Conservation (phyloP, 2,888 invertebrate species). For the Argyra leucocephala region DNA sequence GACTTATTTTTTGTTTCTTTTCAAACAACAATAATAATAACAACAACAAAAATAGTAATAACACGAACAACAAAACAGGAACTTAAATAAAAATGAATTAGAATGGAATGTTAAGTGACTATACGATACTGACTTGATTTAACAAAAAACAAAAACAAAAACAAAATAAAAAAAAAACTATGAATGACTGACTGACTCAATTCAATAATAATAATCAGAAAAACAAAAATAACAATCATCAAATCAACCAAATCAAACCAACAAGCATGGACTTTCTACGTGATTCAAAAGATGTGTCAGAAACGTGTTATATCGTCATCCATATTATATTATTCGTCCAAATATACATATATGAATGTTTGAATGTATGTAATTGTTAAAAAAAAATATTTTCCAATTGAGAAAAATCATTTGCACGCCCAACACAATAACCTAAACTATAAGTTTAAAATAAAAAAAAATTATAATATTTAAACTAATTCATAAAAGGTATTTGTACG, state of each 20-base stretch:
- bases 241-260: not conserved
- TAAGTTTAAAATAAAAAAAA: no score
- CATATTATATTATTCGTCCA: not conserved
- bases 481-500: no score
- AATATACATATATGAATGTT: not conserved
- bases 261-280: not conserved
- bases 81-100: not conserved
- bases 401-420: conserved; percentile 1
- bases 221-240: not conserved
- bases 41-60: no score
- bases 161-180: no score
- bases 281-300: conserved; percentile 3
- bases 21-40: no score
- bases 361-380: not conserved
- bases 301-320: not conserved
- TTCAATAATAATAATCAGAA: no score
- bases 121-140: no score
- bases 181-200: no score
- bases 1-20: no score
- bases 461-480: no score
- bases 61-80: not conserved
- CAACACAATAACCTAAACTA: no score
- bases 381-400: not conserved
- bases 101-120: not conserved
- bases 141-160: no score